Base-by-base conservation (phyloP, 2,113 vertebrate genomes). In the Silurus asotus region DNA sequence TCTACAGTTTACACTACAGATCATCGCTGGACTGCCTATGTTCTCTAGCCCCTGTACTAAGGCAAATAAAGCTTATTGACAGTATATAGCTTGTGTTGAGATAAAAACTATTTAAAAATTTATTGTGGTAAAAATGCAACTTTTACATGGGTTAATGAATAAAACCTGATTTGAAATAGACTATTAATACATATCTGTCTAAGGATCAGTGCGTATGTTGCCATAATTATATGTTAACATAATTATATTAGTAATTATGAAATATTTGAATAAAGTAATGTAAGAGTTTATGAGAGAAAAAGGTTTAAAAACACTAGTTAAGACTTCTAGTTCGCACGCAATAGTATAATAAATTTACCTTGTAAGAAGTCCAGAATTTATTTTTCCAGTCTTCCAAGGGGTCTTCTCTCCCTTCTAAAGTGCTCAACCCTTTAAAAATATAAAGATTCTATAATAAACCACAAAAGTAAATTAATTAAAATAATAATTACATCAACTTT, bases 311-410 rank as follows among this genome's bases (percentile, higher is more conserved):
- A 28, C 64, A 67, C 9, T 3, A n/a, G 1, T 6, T 61, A 37
- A 48, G 45, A 20, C 8, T 4, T 49, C 4, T 48, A 20, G 37
- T 70, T 45, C 19, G 20, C 14, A 14, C 2, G 14, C 23, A 45
- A 69, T 6, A 37, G 5, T 61, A 19, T 51, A 51, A 25, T 14
- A 28, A 55, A 56, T 48, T 51, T 59, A 96, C 95, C 91, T 95
- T 94, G 88, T 95, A 95, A 45, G 95, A 95, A 28, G 92, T 92
- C 95, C 93, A 95, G 90, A 96, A 96, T 88, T 95, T 96, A 10
- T 95, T 91, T 86, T 84, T 93, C 91, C 96, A 94, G 88, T 95
- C 95, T 90, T 94, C 92, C 64, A 95, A 88, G 0, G 90, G 90
- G 79, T 96, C 94, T 2, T 93, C 89, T 90, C 91, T 94, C 10